Conservation (phyloP, 1,140 invertebrate genomes). For the Dufourea novaeangliae region DNA sequence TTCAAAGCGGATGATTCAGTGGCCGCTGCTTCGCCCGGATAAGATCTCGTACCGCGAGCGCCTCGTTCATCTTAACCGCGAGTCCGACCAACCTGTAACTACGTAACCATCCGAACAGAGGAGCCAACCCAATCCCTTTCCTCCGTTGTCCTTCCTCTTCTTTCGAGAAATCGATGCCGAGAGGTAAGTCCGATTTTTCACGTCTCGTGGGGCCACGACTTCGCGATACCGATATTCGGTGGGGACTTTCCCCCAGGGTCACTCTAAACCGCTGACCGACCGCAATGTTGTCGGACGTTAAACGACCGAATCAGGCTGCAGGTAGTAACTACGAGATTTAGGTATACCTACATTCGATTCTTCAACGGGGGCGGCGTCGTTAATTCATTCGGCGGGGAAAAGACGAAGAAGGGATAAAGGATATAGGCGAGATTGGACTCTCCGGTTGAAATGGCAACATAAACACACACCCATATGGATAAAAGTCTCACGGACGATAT, state of each 20-base stretch:
- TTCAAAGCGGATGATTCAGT: conserved; percentile 82
- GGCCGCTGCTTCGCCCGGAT: conserved; percentile 76
- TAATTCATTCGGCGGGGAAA: background rate
- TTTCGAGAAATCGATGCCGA: conserved; percentile 63
- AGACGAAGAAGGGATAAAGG: background rate
- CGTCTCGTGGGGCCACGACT: too few relatives aligned
- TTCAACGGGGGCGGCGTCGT: background rate
- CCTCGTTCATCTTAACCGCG: conserved; percentile 77
- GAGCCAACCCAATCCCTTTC: conserved; percentile 51
- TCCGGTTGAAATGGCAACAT: background rate
- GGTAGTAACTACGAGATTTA: background rate
- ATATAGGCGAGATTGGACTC: too few relatives aligned
- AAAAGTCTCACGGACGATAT: too few relatives aligned
- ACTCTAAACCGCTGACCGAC: too few relatives aligned
- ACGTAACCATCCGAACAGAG: conserved; percentile 69
- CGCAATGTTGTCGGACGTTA: background rate
- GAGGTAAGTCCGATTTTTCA: too few relatives aligned
- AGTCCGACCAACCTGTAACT: conserved; percentile 73
- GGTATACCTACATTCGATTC: background rate
- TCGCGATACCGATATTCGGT: too few relatives aligned
- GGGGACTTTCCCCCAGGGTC: too few relatives aligned
- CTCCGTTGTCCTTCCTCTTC: conserved; percentile 40
- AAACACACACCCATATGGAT: too few relatives aligned
- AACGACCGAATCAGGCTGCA: background rate
- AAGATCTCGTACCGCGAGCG: conserved; percentile 77